These are phyloP conservation scores for Oophaga sylvatica DNA, from an alignment of 2,797 vertebrate species.

Conservation along the genomic window DNA sequence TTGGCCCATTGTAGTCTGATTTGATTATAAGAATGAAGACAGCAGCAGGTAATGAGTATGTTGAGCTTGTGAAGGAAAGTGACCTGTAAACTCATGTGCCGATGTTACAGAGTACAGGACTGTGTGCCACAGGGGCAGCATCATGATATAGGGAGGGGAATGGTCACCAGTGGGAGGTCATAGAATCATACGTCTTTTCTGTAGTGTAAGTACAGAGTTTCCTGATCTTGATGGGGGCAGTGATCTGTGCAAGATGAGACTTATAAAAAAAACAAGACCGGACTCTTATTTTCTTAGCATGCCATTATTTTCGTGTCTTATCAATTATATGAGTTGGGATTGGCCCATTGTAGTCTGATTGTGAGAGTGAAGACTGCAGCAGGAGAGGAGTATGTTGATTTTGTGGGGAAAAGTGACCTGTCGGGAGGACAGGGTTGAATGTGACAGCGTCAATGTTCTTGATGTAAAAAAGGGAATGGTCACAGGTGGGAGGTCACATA, in stretches of 20 bases:
- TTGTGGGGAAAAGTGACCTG: background rate
- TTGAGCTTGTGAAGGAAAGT: too few species aligned
- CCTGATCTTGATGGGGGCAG: background rate
- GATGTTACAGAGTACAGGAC: background rate
- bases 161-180: background rate
- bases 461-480: too few species aligned
- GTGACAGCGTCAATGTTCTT: too few species aligned
- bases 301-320: background rate
- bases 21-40: too few species aligned
- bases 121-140: background rate
- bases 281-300: too few species aligned
- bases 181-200: background rate
- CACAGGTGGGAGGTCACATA: too few species aligned
- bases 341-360: too few species aligned
- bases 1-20: too few species aligned
- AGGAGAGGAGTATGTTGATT: background rate
- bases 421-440: too few species aligned
- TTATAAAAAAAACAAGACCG: background rate
- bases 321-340: background rate
- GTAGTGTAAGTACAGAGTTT: background rate
- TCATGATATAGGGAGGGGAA: background rate
- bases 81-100: background rate
- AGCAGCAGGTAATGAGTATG: background rate
- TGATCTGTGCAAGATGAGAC: background rate
- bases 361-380: background rate